Percentiles rank a stretch among this genome's conserved stretches.
These are phyloP conservation scores for Meiosimyza platycephala DNA, from an alignment of 2,888 invertebrate species.

Conservation along the genomic window DNA sequence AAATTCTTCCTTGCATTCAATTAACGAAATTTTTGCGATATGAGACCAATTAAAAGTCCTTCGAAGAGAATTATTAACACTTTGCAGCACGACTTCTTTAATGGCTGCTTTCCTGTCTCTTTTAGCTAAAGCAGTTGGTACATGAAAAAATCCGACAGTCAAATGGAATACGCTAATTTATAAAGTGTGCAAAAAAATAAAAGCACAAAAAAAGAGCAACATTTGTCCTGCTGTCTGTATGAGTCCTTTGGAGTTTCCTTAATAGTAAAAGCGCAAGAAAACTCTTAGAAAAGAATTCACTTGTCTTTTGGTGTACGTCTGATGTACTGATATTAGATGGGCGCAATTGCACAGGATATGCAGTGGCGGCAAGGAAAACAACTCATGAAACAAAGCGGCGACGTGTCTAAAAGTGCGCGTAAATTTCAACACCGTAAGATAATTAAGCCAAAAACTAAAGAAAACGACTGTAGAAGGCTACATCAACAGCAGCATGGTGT, in stretches of 20 bases:
- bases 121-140: not conserved
- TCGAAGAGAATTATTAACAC: slow-evolving; percentile 29
- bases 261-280: slow-evolving; percentile 15
- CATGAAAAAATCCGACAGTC: not conserved
- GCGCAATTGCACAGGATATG: not conserved
- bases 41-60: slow-evolving; percentile 33
- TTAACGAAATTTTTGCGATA: slow-evolving; percentile 31
- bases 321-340: slow-evolving; percentile 5
- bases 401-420: slow-evolving; percentile 27
- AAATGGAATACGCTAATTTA: slow-evolving; percentile 31
- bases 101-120: slow-evolving; percentile 8
- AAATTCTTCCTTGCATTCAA: slow-evolving; percentile 33
- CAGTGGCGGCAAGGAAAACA: not conserved
- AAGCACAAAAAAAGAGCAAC: not conserved
- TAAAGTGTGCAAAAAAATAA: not conserved
- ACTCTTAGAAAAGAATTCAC: not conserved
- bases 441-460: slow-evolving; percentile 30
- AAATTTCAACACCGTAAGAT: slow-evolving; percentile 33
- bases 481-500: not conserved
- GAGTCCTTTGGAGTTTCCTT: slow-evolving; percentile 20
- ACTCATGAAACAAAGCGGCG: not conserved
- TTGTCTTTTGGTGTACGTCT: slow-evolving; percentile 21
- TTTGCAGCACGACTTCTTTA: not conserved
- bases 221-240: slow-evolving; percentile 8
- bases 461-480: too few species aligned